phyloP scores from a whole-genome alignment of 2,888 invertebrate genomes.

The Cheilosia vulpina region DNA sequence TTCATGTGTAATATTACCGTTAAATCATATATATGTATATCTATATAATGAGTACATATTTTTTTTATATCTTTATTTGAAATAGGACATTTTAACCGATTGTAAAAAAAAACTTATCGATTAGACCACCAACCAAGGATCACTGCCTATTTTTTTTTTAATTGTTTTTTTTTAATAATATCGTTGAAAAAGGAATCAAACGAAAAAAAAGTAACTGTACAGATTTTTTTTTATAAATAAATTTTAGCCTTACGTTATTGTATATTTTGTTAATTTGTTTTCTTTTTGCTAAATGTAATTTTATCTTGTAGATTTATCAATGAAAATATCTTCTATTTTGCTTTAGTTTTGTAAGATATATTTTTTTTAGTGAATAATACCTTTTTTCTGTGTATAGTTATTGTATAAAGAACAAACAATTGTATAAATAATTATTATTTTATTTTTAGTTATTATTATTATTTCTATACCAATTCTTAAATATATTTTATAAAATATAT shows the following conservation, averaged over 20 bases:
- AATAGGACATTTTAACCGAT: slow-evolving; percentile 22
- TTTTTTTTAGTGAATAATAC: slow-evolving; percentile 46
- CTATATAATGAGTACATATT: slow-evolving; percentile 23
- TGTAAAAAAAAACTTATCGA: slow-evolving; percentile 62
- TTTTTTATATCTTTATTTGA: slow-evolving; percentile 22
- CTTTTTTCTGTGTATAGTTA: slow-evolving; percentile 72
- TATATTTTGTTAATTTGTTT: slow-evolving; percentile 69
- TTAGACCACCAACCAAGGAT: slow-evolving; percentile 76
- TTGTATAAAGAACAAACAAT: slow-evolving; percentile 69
- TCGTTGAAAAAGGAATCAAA: slow-evolving; percentile 2
- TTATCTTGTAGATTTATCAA: slow-evolving; percentile 25
- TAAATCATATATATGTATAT: slow-evolving; percentile 38
- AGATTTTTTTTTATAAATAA: slow-evolving; percentile 36
- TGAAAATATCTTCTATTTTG: slow-evolving; percentile 33
- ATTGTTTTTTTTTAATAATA: background rate
- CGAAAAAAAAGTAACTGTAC: slow-evolving; percentile 51
- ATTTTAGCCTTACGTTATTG: slow-evolving; percentile 55
- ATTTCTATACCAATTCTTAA: slow-evolving; percentile 73
- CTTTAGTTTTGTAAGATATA: slow-evolving; percentile 44
- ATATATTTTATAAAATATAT: slow-evolving; percentile 63
- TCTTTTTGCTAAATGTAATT: slow-evolving; percentile 47
- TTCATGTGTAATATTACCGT: slow-evolving; percentile 72
- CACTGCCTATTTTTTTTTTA: slow-evolving; percentile 71
- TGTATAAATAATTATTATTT: slow-evolving; percentile 72
- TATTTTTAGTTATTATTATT: slow-evolving; percentile 71